These are phyloP conservation scores for Galago senegalensis DNA, from an alignment of 2,797 vertebrate species.

Conservation along the genomic window DNA sequence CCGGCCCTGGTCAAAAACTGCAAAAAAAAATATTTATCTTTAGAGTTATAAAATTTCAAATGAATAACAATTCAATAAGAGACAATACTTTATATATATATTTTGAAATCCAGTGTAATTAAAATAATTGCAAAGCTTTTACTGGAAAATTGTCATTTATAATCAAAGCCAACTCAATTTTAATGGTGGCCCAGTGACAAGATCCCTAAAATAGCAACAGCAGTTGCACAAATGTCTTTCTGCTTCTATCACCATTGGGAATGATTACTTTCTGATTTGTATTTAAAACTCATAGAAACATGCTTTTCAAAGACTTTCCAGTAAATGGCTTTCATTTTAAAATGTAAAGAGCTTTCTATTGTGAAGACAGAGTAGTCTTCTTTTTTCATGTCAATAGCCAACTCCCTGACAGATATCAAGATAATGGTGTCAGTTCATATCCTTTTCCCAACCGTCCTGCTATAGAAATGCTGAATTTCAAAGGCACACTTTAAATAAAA, in stretches of 20 bases:
- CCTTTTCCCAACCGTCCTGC: conserved; percentile 22
- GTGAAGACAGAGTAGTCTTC: conserved; percentile 27
- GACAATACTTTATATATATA: not conserved
- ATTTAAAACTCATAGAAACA: conserved; percentile 71
- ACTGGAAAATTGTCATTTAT: conserved; percentile 63
- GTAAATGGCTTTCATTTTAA: conserved; percentile 73
- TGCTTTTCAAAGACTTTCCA: conserved; percentile 63
- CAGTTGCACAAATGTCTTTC: not conserved
- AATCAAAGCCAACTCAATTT: conserved; percentile 64
- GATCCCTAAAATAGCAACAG: conserved; percentile 6
- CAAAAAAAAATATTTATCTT: not conserved
- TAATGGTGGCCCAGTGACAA: conserved; percentile 36
- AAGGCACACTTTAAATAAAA: conserved; percentile 72
- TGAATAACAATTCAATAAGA: not conserved
- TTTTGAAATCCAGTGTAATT: conserved; percentile 61
- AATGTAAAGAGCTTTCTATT: conserved; percentile 58
- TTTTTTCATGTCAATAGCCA: conserved; percentile 59
- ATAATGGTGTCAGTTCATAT: conserved; percentile 72
- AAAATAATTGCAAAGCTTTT: conserved; percentile 51
- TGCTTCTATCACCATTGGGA: conserved; percentile 47
- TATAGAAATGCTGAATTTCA: conserved; percentile 71
- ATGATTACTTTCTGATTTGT: conserved; percentile 72
- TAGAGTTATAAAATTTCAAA: not conserved
- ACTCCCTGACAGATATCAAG: conserved; percentile 27
- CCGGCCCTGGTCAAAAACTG: too few species aligned